These are phyloP conservation scores for Tetrapedia diversipes DNA, from an alignment of 2,888 invertebrate genomes.

Conservation along the genomic window DNA sequence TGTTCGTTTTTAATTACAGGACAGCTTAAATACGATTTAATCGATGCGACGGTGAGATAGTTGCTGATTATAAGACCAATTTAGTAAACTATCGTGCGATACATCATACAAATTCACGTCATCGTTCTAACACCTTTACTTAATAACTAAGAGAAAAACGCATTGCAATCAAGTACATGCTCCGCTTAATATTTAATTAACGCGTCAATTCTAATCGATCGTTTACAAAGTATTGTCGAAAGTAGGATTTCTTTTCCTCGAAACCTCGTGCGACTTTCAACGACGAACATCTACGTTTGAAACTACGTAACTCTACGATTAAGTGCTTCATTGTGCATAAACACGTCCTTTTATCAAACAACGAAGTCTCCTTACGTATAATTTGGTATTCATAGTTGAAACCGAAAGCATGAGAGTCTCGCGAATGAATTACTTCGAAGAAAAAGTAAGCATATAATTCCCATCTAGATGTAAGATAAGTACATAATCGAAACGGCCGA, in stretches of 20 bases:
- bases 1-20: conserved; percentile 13
- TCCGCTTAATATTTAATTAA: conserved; percentile 26
- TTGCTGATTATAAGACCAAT: conserved; percentile 1
- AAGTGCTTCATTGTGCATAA: conserved; percentile 47
- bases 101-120: conserved; percentile 36
- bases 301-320: conserved; percentile 44
- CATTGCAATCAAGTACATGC: conserved; percentile 35
- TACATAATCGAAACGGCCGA: conserved; percentile 13
- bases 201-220: conserved; percentile 22
- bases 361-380: conserved; percentile 14
- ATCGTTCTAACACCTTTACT: conserved; percentile 29
- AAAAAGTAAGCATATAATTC: background rate
- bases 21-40: conserved; percentile 27
- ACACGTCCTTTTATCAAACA: conserved; percentile 25
- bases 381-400: conserved; percentile 7
- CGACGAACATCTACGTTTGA: conserved; percentile 45
- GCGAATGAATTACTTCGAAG: background rate
- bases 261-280: conserved; percentile 49
- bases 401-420: background rate
- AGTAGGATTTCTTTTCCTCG: conserved; percentile 15
- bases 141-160: conserved; percentile 39
- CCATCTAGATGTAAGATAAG: conserved; percentile 1
- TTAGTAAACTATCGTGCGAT: conserved; percentile 21
- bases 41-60: conserved; percentile 26
- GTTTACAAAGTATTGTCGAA: conserved; percentile 8